phyloP scores from a whole-genome alignment of 2,113 vertebrate genomes.

The Hypocryptadius cinnamomeus region DNA sequence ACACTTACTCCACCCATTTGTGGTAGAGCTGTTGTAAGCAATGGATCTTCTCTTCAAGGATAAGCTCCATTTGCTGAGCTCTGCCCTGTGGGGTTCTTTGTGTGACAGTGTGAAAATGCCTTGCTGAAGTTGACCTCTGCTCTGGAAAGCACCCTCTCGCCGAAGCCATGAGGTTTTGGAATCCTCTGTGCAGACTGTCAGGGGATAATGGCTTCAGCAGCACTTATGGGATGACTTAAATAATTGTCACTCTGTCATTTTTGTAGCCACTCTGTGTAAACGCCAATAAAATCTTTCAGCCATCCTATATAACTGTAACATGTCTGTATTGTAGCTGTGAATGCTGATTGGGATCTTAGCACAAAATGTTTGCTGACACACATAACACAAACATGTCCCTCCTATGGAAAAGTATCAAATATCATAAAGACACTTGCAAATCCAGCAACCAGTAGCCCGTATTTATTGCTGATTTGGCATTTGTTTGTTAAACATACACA shows the following conservation, averaged over 20 bases:
- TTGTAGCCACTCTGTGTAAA: not conserved
- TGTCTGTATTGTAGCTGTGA: not conserved
- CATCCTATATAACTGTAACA: not conserved
- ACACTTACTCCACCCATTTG: not conserved
- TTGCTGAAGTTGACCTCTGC: not conserved
- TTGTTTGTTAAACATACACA: not conserved
- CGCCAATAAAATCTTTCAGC: not conserved
- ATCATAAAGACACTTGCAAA: not conserved
- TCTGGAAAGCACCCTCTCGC: not conserved
- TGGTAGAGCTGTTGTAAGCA: not conserved
- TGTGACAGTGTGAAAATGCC: not conserved
- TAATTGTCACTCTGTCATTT: not conserved
- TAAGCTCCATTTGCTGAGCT: not conserved
- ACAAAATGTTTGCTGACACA: not conserved
- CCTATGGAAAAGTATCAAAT: not conserved
- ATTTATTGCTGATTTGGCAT: not conserved
- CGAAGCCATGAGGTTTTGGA: not conserved
- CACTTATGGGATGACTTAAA: not conserved
- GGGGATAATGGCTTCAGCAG: not conserved
- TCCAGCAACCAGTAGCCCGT: not conserved
- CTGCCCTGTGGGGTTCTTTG: not conserved
- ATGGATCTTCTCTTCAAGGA: not conserved
- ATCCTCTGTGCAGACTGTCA: not conserved
- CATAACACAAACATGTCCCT: not conserved
- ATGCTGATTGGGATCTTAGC: not conserved